Conservation (phyloP, 2,113 vertebrate genomes). For the Cavia porcellus region DNA sequence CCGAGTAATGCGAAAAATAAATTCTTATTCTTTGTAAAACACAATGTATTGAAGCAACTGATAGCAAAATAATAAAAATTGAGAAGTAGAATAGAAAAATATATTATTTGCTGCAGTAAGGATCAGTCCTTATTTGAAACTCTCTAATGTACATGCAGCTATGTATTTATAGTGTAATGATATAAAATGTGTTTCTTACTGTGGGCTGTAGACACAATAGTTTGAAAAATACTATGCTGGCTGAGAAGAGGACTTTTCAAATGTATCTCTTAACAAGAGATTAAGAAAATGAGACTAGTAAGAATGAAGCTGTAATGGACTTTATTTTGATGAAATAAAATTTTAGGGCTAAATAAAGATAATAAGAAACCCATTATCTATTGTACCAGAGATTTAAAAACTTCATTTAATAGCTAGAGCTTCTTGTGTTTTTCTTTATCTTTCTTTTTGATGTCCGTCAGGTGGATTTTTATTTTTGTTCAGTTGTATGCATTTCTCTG, state of each 20-base stretch:
- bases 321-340: background rate
- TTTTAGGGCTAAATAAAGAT: background rate
- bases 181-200: constrained; percentile 6
- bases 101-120: background rate
- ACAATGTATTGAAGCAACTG: background rate
- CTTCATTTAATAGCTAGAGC: background rate
- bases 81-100: background rate
- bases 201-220: background rate
- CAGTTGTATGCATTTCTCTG: background rate
- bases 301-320: background rate
- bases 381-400: constrained; percentile 22
- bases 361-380: background rate
- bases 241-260: background rate
- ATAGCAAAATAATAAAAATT: background rate
- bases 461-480: background rate
- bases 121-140: constrained; percentile 33
- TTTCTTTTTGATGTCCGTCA: background rate
- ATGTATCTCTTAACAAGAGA: background rate
- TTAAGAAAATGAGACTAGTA: background rate
- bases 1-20: background rate
- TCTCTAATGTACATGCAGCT: background rate
- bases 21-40: background rate
- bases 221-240: constrained; percentile 21
- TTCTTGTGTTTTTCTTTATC: background rate
- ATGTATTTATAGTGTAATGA: background rate